These are phyloP conservation scores for Chionomys nivalis DNA, from an alignment of 2,113 vertebrate genomes.

Conservation along the genomic window DNA sequence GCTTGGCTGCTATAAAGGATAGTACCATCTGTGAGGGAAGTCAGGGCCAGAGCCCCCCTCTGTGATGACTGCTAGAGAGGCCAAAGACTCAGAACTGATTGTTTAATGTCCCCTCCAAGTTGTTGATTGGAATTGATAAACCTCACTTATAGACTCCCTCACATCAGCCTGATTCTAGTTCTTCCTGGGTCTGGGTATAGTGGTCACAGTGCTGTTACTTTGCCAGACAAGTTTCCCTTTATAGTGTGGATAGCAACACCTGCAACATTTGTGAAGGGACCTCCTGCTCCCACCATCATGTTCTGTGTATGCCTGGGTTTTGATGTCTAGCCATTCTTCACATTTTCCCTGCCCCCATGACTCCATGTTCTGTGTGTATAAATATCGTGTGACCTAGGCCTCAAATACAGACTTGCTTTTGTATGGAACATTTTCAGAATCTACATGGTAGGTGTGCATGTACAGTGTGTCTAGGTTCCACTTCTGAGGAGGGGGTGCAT, in stretches of 20 bases:
- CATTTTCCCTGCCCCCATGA: too few species aligned
- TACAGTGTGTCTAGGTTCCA: background rate
- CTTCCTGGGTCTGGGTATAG: background rate
- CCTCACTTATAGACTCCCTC: too few species aligned
- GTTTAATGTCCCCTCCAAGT: too few species aligned
- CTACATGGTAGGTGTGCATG: background rate
- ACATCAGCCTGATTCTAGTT: background rate
- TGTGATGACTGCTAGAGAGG: too few species aligned
- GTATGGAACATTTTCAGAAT: background rate
- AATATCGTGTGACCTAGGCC: background rate
- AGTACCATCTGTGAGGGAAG: background rate
- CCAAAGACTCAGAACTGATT: background rate
- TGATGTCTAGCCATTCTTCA: background rate
- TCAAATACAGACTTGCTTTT: background rate
- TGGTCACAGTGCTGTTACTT: background rate
- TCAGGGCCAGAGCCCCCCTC: background rate
- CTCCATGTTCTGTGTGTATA: too few species aligned
- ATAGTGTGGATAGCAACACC: background rate
- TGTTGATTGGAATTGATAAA: background rate
- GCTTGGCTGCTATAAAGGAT: too few species aligned
- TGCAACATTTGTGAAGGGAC: background rate
- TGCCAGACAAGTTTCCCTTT: background rate
- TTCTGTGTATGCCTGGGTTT: background rate
- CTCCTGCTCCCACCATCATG: background rate
- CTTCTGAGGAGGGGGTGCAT: fast-evolving